These are phyloP conservation scores for Neoarius graeffei DNA, from an alignment of 2,113 vertebrate genomes.

Conservation along the genomic window DNA sequence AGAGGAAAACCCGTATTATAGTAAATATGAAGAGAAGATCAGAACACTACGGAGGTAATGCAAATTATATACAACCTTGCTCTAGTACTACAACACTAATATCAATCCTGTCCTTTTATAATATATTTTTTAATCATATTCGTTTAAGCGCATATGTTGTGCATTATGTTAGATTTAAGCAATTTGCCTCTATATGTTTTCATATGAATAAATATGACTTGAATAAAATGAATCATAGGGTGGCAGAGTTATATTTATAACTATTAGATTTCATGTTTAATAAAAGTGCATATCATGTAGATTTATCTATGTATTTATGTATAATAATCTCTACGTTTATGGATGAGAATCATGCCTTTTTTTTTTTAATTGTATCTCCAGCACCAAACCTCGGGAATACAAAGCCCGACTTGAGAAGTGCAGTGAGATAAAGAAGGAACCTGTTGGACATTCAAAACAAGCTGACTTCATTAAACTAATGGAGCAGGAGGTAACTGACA, in stretches of 20 bases:
- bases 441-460: slow-evolving; percentile 82
- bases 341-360: too few relatives aligned
- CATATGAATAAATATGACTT: not conserved
- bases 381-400: slow-evolving; percentile 83
- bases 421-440: slow-evolving; percentile 75
- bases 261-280: not conserved
- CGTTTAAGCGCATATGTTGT: not conserved
- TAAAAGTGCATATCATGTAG: not conserved
- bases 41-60: slow-evolving; percentile 83
- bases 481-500: slow-evolving; percentile 78
- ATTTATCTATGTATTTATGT: not conserved
- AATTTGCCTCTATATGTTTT: not conserved
- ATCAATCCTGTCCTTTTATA: too few relatives aligned
- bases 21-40: slow-evolving; percentile 88
- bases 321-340: not conserved
- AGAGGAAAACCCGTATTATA: slow-evolving; percentile 84
- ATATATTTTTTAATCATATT: not conserved
- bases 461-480: slow-evolving; percentile 81
- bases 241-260: not conserved
- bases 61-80: too few relatives aligned
- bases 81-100: too few relatives aligned
- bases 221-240: not conserved
- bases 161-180: not conserved
- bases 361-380: slow-evolving; percentile 58
- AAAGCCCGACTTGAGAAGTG: slow-evolving; percentile 79